Base-by-base conservation (phyloP, 2,797 vertebrate genomes). In the Choloepus didactylus region DNA sequence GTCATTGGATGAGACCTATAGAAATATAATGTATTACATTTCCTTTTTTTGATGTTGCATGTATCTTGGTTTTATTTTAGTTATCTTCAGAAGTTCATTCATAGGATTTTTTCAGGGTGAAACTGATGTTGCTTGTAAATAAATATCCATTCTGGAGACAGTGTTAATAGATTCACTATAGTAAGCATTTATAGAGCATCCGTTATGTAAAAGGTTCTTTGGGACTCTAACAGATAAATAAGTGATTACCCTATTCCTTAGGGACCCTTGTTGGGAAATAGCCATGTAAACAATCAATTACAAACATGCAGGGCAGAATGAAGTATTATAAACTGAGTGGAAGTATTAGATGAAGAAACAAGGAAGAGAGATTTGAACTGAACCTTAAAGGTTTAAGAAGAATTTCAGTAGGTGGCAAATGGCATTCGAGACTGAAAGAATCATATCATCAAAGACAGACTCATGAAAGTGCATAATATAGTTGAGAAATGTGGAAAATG, bases 51-150 rank as follows among this genome's bases (percentile, higher is more conserved):
- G 62, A 44, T 80, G 27, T 9, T 60, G 3, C 66, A 10, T 89
- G 18, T 89, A n/a, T 86, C 56, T 72, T 83, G 44, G 16, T n/a
- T 72, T 66, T 66, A 66, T 66, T 86, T 49, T 70, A 8, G 46
- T 60, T 89, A 85, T 88, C 91, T 93, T 91, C 12, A 38, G 27
- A 94, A 66, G 29, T 85, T 80, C 54, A 82, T 76, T 82, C 21
- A 29, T 82, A 81, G 27, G 49, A 70, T 85, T 91, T 95, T 75
- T 62, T 41, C 81, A 81, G 44, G 14, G 18, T 69, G 31, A 60
- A 72, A 92, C 90, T 92, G 79, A 60, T n/a, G 27, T 44, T 44
- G 29, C 54, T 82, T 85, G 15, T n/a, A 59, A 82, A 27, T 93
- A 93, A 76, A 82, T 76, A 25, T 54, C 54, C 3, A 7, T 87